Evolutionary conservation across 1,140 invertebrate species (phyloP).

Genomic region (Drosophila nigrodunni): DNA sequence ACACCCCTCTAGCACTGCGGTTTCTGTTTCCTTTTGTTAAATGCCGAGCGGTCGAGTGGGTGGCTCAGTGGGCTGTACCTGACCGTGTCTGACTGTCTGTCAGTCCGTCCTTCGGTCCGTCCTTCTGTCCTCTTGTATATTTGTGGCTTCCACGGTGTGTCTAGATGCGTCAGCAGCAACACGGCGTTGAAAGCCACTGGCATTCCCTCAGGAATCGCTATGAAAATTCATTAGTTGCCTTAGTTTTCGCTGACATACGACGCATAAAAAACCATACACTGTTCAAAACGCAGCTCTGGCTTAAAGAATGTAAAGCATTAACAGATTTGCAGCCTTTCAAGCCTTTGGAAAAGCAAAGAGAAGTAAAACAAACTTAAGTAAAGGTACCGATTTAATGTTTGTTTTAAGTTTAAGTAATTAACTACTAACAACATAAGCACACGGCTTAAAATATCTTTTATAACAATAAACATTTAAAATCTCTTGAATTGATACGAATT

Average conservation of each 20-base stretch:
- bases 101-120: not conserved
- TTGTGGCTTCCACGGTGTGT: constrained; percentile 70
- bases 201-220: constrained; percentile 73
- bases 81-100: constrained; percentile 10
- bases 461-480: no score
- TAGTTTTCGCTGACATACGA: constrained; percentile 16
- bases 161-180: constrained; percentile 35
- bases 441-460: no score
- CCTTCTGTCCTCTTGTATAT: constrained; percentile 49
- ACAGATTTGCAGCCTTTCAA: no score
- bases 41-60: constrained; percentile 23
- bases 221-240: constrained; percentile 81
- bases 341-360: no score
- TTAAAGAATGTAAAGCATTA: no score
- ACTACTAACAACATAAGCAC: no score
- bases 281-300: no score
- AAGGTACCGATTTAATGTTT: no score
- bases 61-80: constrained; percentile 28
- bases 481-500: no score
- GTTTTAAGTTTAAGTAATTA: no score
- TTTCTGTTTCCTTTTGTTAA: constrained; percentile 76
- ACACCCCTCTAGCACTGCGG: constrained; percentile 39
- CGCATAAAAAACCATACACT: not conserved
- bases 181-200: constrained; percentile 37
- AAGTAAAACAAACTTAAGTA: no score